Evolutionary conservation across 2,888 invertebrate genomes (phyloP).

Genomic region (Rhodophaea formosa): DNA sequence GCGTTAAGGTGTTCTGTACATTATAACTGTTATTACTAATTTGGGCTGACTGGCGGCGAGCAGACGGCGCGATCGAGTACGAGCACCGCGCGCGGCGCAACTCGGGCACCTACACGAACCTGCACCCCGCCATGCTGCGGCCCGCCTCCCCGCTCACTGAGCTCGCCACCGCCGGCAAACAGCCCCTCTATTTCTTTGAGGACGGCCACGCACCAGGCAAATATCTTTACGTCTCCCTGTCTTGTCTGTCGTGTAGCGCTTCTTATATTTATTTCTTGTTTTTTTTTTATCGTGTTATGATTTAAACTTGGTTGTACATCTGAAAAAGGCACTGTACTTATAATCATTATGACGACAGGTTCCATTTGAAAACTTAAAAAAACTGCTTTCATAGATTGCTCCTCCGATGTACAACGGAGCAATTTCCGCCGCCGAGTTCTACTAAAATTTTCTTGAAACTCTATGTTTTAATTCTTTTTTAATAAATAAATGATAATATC

Average conservation of each 20-base stretch:
- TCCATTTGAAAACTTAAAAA: too few species aligned
- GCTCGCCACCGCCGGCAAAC: conserved; percentile 74
- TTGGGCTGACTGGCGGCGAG: neutral
- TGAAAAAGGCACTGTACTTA: too few species aligned
- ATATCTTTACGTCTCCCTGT: conserved; percentile 15
- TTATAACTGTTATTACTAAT: too few species aligned
- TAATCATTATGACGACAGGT: too few species aligned
- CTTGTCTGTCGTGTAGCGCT: neutral
- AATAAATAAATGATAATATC: too few species aligned
- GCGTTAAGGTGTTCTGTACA: too few species aligned
- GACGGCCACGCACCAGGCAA: conserved; percentile 55
- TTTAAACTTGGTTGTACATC: neutral
- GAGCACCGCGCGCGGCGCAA: conserved; percentile 65
- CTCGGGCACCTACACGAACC: conserved; percentile 71
- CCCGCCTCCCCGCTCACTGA: conserved; percentile 68
- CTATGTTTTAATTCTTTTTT: too few species aligned
- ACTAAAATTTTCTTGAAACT: too few species aligned
- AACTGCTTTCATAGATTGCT: too few species aligned
- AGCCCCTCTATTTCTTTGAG: conserved; percentile 2
- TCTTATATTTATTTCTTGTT: neutral
- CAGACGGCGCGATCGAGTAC: conserved; percentile 55
- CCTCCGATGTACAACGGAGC: too few species aligned
- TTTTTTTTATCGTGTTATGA: conserved; percentile 12
- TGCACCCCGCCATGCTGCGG: conserved; percentile 66
- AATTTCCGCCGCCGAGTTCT: too few species aligned